These are phyloP conservation scores for Actenoides lindsayi DNA, from an alignment of 2,113 vertebrate species.

Conservation along the genomic window DNA sequence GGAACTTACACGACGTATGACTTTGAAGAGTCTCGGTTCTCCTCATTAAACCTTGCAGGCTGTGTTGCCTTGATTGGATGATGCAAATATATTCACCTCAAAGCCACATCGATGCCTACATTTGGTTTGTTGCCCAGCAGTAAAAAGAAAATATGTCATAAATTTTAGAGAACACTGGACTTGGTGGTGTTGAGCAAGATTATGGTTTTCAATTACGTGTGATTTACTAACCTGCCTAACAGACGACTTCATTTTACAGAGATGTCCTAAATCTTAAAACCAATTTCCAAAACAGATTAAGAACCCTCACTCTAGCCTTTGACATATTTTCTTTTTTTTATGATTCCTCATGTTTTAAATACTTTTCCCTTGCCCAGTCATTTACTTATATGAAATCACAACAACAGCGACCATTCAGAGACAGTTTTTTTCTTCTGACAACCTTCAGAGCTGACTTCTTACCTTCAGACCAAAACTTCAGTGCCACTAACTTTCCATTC, in stretches of 20 bases:
- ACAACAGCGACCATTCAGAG: background rate
- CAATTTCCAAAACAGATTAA: slow-evolving; percentile 23
- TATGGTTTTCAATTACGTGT: slow-evolving; percentile 39
- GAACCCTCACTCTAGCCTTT: background rate
- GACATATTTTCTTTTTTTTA: background rate
- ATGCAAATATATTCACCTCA: slow-evolving; percentile 33
- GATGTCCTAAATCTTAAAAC: slow-evolving; percentile 51
- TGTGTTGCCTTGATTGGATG: background rate
- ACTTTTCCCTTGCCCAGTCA: background rate
- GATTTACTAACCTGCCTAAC: slow-evolving; percentile 50
- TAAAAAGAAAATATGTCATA: slow-evolving; percentile 54
- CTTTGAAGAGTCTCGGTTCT: background rate
- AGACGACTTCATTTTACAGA: slow-evolving; percentile 35
- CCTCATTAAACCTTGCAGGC: background rate
- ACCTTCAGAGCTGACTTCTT: background rate
- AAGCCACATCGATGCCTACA: background rate
- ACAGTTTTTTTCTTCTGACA: background rate
- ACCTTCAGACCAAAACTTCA: background rate
- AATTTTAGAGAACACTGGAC: slow-evolving; percentile 5
- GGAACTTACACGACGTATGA: background rate
- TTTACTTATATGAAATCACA: background rate
- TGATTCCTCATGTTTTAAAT: background rate
- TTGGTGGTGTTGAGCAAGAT: slow-evolving; percentile 16
- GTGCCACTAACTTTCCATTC: background rate
- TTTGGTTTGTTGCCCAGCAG: slow-evolving; percentile 45